Conservation (phyloP, 2,113 vertebrate species). For the Coracopsis vasa region DNA sequence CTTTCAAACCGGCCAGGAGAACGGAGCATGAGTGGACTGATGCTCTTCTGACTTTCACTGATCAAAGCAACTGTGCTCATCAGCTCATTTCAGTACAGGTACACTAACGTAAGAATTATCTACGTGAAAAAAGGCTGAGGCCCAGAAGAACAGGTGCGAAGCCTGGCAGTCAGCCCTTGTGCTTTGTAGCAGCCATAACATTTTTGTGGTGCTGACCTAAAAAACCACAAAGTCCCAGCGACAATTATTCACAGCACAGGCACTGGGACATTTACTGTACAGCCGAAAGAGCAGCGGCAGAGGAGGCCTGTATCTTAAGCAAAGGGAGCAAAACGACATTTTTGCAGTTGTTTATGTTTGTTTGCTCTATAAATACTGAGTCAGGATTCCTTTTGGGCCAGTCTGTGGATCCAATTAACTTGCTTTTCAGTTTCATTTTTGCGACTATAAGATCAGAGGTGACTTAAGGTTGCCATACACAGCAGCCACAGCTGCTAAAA, state of each 20-base stretch:
- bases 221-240: neutral
- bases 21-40: neutral
- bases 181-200: fast-evolving
- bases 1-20: neutral
- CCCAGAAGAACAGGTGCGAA: neutral
- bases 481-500: neutral
- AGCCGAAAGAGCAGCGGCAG: neutral
- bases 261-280: neutral
- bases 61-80: neutral
- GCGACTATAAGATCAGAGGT: neutral
- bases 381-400: neutral
- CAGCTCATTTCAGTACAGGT: neutral
- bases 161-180: neutral
- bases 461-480: neutral
- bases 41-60: neutral
- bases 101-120: neutral
- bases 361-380: constrained; percentile 1
- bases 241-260: neutral
- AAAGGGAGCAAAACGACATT: neutral
- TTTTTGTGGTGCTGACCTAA: neutral
- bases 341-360: constrained; percentile 10
- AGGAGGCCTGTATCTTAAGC: neutral
- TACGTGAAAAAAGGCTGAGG: neutral
- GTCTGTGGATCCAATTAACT: neutral
- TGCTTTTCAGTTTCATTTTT: constrained; percentile 23